Evolutionary conservation across 2,888 invertebrate species (phyloP).

Genomic region (Ormyrus pomaceus): DNA sequence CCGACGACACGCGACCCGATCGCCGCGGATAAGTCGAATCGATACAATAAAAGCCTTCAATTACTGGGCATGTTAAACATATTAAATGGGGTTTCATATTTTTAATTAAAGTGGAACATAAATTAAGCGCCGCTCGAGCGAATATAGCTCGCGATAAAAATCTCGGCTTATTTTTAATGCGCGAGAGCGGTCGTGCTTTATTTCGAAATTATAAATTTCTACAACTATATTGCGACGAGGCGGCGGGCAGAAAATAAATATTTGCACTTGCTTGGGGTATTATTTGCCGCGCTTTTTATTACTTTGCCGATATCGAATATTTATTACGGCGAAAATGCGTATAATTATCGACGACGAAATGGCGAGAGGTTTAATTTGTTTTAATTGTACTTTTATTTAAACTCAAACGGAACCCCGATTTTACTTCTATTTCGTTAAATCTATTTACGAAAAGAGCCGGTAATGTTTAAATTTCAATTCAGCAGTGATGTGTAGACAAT

Average conservation of each 20-base stretch:
- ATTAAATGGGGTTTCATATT: conserved; percentile 52
- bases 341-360: too few relatives aligned
- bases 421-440: too few relatives aligned
- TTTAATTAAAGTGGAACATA: conserved; percentile 55
- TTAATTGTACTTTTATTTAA: too few relatives aligned
- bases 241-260: conserved; percentile 4
- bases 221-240: conserved; percentile 28
- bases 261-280: background rate
- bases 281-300: too few relatives aligned
- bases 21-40: conserved; percentile 30
- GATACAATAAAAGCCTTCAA: conserved; percentile 52
- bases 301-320: too few relatives aligned
- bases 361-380: too few relatives aligned
- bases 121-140: conserved; percentile 32
- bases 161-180: conserved; percentile 48
- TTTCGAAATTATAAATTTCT: conserved; percentile 44
- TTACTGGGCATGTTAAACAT: conserved; percentile 49
- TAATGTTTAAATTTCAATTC: too few relatives aligned
- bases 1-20: conserved; percentile 40
- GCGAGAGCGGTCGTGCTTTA: conserved; percentile 6
- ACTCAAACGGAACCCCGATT: too few relatives aligned
- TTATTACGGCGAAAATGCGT: too few relatives aligned
- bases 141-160: conserved; percentile 38
- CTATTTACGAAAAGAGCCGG: too few relatives aligned
- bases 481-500: too few relatives aligned